Percentiles rank a stretch among this genome's conserved stretches.
These are phyloP conservation scores for Lasioglossum malachurum DNA, from an alignment of 2,888 invertebrate genomes.

Conservation along the genomic window DNA sequence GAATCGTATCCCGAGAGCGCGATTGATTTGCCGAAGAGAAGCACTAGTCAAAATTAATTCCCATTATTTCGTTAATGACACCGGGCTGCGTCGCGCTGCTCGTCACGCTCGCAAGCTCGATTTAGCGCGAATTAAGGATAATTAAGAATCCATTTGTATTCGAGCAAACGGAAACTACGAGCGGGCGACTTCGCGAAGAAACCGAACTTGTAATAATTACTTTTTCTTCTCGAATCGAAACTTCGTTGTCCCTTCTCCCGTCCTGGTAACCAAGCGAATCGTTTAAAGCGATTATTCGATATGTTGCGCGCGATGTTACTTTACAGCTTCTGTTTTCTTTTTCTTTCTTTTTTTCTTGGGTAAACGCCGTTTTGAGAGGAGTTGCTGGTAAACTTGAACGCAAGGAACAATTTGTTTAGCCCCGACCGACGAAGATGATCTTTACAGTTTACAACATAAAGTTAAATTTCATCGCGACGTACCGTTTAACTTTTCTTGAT, in stretches of 20 bases:
- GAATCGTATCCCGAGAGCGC: conserved; percentile 74
- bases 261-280: background rate
- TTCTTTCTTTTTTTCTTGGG: background rate
- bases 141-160: conserved; percentile 73
- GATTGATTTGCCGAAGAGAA: conserved; percentile 75
- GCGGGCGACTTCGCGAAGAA: conserved; percentile 25
- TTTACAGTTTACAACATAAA: conserved; percentile 35
- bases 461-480: conserved; percentile 39
- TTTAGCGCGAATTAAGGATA: conserved; percentile 74
- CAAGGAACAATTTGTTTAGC: conserved; percentile 23
- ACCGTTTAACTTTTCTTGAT: conserved; percentile 52
- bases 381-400: background rate
- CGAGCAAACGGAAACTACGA: conserved; percentile 52
- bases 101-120: conserved; percentile 72
- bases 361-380: background rate
- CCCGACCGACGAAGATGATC: conserved; percentile 19
- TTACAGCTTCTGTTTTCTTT: background rate
- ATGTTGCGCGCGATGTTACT: background rate
- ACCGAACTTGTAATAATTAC: conserved; percentile 49
- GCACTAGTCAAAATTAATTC: conserved; percentile 77
- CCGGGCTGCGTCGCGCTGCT: conserved; percentile 65
- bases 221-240: conserved; percentile 33
- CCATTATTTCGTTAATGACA: conserved; percentile 77
- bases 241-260: background rate
- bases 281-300: background rate